These are phyloP conservation scores for Colistium nudipinnis DNA, from an alignment of 2,113 vertebrate species.

Conservation along the genomic window DNA sequence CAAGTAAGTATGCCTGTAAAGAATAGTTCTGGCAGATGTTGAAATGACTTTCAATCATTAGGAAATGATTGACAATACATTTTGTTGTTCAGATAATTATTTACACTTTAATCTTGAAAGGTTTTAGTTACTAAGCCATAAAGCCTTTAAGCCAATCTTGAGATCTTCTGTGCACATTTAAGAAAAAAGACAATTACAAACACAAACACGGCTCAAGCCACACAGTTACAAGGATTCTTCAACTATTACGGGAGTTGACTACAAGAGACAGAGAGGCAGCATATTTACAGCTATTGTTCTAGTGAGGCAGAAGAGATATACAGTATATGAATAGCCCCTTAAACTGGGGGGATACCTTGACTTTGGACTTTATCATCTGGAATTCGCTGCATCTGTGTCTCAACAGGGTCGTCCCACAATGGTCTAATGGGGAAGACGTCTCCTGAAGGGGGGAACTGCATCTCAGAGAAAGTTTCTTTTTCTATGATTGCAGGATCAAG, in stretches of 20 bases:
- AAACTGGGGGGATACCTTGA: slow-evolving; percentile 95
- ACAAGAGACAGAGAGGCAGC: slow-evolving; percentile 84
- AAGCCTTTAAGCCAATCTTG: slow-evolving; percentile 88
- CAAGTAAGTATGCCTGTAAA: not conserved
- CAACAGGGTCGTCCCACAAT: slow-evolving; percentile 96
- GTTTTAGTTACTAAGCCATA: slow-evolving; percentile 20
- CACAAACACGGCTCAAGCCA: slow-evolving; percentile 83
- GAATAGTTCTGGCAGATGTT: not conserved
- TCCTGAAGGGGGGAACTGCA: slow-evolving; percentile 90
- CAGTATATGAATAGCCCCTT: slow-evolving; percentile 89
- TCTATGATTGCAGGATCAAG: slow-evolving; percentile 94
- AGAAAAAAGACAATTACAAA: slow-evolving; percentile 80
- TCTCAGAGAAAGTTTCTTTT: slow-evolving; percentile 88
- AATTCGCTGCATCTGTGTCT: slow-evolving; percentile 99
- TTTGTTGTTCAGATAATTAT: not conserved
- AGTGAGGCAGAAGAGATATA: slow-evolving; percentile 86
- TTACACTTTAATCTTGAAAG: slow-evolving; percentile 8
- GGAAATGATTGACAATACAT: slow-evolving; percentile 2
- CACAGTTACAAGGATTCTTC: slow-evolving; percentile 79
- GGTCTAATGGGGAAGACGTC: slow-evolving; percentile 97
- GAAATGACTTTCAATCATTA: not conserved
- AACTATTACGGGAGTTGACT: slow-evolving; percentile 72
- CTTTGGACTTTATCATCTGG: slow-evolving; percentile 93
- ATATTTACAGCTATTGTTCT: slow-evolving; percentile 85
- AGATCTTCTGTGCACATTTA: slow-evolving; percentile 85